phyloP scores from a whole-genome alignment of 2,888 invertebrate genomes.

The Pseudanteris insignis region DNA sequence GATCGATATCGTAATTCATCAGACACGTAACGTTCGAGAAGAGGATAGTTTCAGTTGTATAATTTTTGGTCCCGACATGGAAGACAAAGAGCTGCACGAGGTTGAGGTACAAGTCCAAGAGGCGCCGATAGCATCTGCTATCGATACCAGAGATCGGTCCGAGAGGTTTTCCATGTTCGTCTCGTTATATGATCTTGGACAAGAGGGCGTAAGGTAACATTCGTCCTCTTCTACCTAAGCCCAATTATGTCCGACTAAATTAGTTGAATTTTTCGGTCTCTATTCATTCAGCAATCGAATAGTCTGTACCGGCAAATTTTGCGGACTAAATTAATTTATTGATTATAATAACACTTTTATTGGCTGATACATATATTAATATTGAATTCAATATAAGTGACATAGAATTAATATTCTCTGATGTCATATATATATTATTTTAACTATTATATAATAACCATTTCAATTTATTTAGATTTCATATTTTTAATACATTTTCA shows the following conservation, averaged over 20 bases:
- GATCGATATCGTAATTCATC: slow-evolving; percentile 10
- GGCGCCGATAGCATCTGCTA: slow-evolving; percentile 64
- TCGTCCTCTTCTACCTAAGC: too few species aligned
- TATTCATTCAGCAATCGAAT: too few species aligned
- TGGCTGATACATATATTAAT: too few species aligned
- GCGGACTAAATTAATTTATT: too few species aligned
- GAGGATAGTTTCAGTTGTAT: slow-evolving; percentile 2
- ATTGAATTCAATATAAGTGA: too few species aligned
- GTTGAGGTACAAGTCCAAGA: slow-evolving; percentile 62
- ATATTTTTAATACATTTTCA: too few species aligned
- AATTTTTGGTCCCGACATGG: slow-evolving; percentile 31
- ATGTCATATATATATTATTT: too few species aligned
- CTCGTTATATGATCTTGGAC: slow-evolving; percentile 66
- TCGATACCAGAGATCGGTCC: slow-evolving; percentile 63
- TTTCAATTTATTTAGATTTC: too few species aligned
- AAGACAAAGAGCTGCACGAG: slow-evolving; percentile 40
- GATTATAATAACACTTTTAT: too few species aligned
- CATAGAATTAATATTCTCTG: too few species aligned
- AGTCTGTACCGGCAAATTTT: too few species aligned
- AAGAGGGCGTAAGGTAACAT: slow-evolving; percentile 64
- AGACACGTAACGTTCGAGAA: slow-evolving; percentile 7
- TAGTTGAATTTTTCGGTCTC: slow-evolving; percentile 59
- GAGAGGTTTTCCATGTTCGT: slow-evolving; percentile 66
- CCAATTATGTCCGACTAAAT: slow-evolving; percentile 66
- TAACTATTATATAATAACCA: too few species aligned